Evolutionary conservation across 2,888 invertebrate genomes (phyloP).

Genomic region (Acronicta leporina): DNA sequence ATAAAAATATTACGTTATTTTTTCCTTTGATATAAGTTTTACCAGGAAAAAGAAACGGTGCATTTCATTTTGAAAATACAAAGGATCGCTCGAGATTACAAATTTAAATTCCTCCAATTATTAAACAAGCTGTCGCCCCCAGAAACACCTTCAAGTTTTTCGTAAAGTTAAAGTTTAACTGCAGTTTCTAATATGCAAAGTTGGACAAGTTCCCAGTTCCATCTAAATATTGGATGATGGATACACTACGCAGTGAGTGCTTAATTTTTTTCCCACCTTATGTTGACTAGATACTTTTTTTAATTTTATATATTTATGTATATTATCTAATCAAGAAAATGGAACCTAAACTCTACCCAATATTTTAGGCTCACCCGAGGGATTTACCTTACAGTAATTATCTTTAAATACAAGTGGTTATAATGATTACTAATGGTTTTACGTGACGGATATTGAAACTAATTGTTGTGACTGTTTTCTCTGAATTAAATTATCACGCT

Average conservation of each 20-base stretch:
- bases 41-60: conserved; percentile 3
- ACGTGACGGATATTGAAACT: background rate
- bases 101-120: conserved; percentile 46
- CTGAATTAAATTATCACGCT: background rate
- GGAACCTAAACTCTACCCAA: background rate
- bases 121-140: conserved; percentile 39
- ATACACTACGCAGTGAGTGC: conserved; percentile 31
- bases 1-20: too few relatives aligned
- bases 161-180: conserved; percentile 40
- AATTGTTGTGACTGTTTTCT: background rate
- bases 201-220: conserved; percentile 37
- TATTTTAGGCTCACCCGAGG: background rate
- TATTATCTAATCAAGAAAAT: background rate
- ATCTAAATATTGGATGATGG: conserved; percentile 41
- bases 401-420: background rate
- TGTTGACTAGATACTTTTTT: background rate
- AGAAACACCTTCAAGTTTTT: conserved; percentile 38
- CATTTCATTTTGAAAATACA: conserved; percentile 16
- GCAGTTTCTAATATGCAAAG: conserved; percentile 49
- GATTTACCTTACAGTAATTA: background rate
- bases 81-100: conserved; percentile 15
- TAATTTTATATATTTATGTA: too few relatives aligned
- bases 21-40: too few relatives aligned
- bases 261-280: conserved; percentile 10
- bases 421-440: background rate